phyloP scores from a whole-genome alignment of 2,113 vertebrate species.

The Saimiri boliviensis region DNA sequence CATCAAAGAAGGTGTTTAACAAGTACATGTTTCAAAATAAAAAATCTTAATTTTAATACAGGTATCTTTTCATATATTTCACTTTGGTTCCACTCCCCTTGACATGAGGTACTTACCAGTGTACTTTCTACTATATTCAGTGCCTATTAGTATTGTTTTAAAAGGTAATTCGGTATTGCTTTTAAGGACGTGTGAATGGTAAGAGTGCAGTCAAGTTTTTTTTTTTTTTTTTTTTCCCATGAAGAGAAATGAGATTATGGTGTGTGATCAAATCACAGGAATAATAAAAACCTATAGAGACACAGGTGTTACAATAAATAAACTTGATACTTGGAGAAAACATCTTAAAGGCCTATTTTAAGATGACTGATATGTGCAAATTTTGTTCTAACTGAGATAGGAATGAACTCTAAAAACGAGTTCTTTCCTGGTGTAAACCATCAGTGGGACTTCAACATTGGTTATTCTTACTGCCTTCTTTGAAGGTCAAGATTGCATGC shows the following conservation, averaged over 20 bases:
- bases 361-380: neutral
- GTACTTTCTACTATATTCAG: neutral
- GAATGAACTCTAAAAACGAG: neutral
- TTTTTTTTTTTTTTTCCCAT: too few relatives aligned
- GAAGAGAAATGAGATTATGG: neutral
- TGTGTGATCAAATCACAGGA: neutral
- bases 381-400: neutral
- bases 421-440: neutral
- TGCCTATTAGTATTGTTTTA: neutral
- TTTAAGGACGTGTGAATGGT: neutral
- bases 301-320: neutral
- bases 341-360: neutral
- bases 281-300: neutral
- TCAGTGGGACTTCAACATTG: neutral
- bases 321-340: neutral
- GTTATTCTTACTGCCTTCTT: neutral
- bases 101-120: neutral
- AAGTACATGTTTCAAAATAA: neutral
- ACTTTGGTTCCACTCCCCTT: neutral
- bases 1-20: neutral
- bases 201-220: neutral
- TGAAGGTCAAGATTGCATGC: neutral
- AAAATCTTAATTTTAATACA: neutral
- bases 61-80: neutral
- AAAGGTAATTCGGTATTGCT: neutral